These are phyloP conservation scores for Antitype chi DNA, from an alignment of 2,888 invertebrate genomes.

Conservation along the genomic window DNA sequence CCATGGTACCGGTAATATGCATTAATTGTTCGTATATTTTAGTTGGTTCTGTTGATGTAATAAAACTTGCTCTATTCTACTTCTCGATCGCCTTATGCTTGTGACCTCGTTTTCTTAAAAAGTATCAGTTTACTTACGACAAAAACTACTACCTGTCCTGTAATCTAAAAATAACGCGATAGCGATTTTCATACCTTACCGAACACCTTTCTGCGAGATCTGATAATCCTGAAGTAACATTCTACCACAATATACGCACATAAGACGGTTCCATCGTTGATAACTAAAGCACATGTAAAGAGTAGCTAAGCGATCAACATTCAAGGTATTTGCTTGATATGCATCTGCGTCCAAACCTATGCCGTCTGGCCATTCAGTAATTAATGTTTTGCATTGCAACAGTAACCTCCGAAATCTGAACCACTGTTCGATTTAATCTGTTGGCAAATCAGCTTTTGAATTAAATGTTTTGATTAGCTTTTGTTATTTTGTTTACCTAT, in stretches of 20 bases:
- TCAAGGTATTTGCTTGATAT: constrained; percentile 42
- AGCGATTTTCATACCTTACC: constrained; percentile 8
- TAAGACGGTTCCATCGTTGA: neutral
- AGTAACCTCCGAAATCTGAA: constrained; percentile 29
- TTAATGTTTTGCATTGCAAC: constrained; percentile 45
- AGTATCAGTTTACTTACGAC: neutral
- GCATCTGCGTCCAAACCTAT: constrained; percentile 22
- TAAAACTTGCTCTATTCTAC: neutral
- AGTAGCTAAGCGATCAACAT: constrained; percentile 10
- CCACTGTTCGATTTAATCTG: constrained; percentile 9
- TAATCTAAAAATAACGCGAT: constrained; percentile 19
- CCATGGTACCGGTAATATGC: constrained; percentile 1
- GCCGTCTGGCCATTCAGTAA: constrained; percentile 35
- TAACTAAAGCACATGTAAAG: constrained; percentile 6
- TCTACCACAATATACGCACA: neutral
- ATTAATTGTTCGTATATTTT: neutral
- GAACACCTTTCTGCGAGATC: constrained; percentile 3
- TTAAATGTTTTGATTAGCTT: neutral
- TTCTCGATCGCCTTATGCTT: too few species aligned
- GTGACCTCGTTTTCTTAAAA: neutral
- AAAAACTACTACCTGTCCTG: constrained; percentile 3
- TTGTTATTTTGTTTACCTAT: constrained; percentile 5
- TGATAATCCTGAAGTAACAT: constrained; percentile 16
- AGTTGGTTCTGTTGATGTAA: neutral
- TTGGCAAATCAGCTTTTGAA: constrained; percentile 14